Conservation (phyloP, 2,797 vertebrate species). For the Triplophysa bombifrons region DNA sequence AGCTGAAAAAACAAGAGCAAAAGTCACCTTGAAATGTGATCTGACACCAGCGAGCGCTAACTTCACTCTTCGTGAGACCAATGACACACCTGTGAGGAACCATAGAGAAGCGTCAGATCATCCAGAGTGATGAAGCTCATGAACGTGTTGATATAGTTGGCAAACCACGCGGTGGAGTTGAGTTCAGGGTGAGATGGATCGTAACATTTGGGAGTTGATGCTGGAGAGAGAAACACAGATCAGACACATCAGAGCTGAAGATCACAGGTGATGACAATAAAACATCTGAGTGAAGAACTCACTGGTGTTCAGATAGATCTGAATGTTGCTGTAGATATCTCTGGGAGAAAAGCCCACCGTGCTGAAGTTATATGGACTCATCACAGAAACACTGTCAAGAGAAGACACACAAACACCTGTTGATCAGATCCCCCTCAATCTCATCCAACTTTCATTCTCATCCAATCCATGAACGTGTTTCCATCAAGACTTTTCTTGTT, state of each 20-base stretch:
- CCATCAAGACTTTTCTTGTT: too few species aligned
- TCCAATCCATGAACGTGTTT: too few species aligned
- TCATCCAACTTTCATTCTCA: too few species aligned
- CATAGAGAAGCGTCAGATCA: constrained; percentile 64
- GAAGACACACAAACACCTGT: constrained; percentile 24
- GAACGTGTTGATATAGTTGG: constrained; percentile 72
- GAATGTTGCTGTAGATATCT: constrained; percentile 70
- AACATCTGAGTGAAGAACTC: background rate
- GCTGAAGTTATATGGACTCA: constrained; percentile 66
- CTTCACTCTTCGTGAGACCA: background rate
- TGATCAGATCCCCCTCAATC: too few species aligned
- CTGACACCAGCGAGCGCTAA: background rate
- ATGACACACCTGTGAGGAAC: constrained; percentile 62
- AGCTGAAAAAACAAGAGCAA: constrained; percentile 58
- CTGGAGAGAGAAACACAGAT: constrained; percentile 50
- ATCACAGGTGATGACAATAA: background rate
- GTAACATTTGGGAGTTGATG: constrained; percentile 70
- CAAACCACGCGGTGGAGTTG: constrained; percentile 80
- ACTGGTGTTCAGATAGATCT: constrained; percentile 4
- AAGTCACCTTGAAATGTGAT: background rate
- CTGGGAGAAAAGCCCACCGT: constrained; percentile 54
- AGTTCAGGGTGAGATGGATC: constrained; percentile 59
- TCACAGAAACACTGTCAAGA: constrained; percentile 65
- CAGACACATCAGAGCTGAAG: background rate
- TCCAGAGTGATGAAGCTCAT: constrained; percentile 67